Base-by-base conservation (phyloP, 2,113 vertebrate genomes). In the Anser brachyrhynchus region DNA sequence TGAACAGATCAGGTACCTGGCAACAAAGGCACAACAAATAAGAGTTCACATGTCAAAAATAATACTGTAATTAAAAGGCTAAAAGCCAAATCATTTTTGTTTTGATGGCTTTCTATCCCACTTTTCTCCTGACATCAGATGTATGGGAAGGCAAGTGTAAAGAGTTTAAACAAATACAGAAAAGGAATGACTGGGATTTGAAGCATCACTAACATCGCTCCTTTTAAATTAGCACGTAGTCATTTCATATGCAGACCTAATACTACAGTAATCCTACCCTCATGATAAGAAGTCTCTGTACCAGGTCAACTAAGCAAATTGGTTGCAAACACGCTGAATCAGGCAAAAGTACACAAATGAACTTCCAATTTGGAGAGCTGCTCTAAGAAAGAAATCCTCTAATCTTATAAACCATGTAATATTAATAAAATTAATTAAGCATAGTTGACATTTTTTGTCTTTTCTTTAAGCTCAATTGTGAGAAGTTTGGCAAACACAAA, bases 121-220 rank as follows among this genome's bases (percentile, higher is more conserved):
- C 33, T 70, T 54, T 57, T 52, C 25, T 71, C 31, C 43, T 35
- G 16, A 35, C 43, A 57, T 67, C 54, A 82, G 21, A 65, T 15
- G 6, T 9, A 61, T 0, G 0, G 23, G n/a, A 87, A 57, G 4
- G 17, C 22, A 84, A 67, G 74, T 76, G 33, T 26, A 90, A 29
- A 73, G 0, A 57, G 4, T 82, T 89, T 82, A 67, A 87, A 75
- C n/a, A 82, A 78, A 70, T n/a, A 84, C 3, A 46, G 51, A 89
- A 83, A 54, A 67, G 8, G 6, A 23, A 69, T 29, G 17, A 79
- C 25, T 52, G 15, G 29, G 35, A 76, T 76, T 76, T 79, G 10
- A 64, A 52, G 7, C 55, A 75, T 35, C n/a, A 31, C 21, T 43
- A 46, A 61, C 59, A 29, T 5, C 75, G 9, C 31, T 74, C 11